Percentiles rank a stretch among this genome's conserved stretches.
Evolutionary conservation across 2,797 vertebrate genomes (phyloP).

Genomic region (Jordanella pulchra): DNA sequence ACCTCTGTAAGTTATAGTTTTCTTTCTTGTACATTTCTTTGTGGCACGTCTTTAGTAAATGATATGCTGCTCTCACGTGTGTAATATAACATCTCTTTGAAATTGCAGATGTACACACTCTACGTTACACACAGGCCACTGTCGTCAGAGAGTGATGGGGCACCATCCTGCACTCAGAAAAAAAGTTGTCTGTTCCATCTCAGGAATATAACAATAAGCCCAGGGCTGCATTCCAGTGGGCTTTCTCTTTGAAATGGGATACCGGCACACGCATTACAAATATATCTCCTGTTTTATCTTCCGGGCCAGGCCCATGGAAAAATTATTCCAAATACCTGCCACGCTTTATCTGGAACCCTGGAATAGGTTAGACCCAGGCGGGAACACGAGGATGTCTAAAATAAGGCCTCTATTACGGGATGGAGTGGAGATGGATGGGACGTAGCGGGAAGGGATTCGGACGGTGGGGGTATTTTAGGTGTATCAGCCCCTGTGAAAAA

Average conservation of each 20-base stretch:
- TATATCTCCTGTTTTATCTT: conserved; percentile 86
- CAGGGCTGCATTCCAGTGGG: conserved; percentile 70
- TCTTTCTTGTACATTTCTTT: conserved; percentile 9
- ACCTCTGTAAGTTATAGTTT: not conserved
- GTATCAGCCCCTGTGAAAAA: conserved; percentile 71
- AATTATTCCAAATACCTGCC: conserved; percentile 85
- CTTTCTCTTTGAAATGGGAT: conserved; percentile 85
- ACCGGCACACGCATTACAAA: conserved; percentile 78
- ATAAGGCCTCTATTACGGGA: conserved; percentile 84
- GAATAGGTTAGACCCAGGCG: conserved; percentile 78
- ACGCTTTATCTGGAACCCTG: conserved; percentile 82
- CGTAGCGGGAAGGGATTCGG: conserved; percentile 69
- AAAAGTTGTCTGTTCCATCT: conserved; percentile 77
- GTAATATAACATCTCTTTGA: conserved; percentile 58
- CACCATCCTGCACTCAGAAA: conserved; percentile 73
- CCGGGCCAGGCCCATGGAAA: conserved; percentile 80
- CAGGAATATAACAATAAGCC: conserved; percentile 82
- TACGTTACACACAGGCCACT: conserved; percentile 53
- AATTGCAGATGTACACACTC: conserved; percentile 31
- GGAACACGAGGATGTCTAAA: conserved; percentile 83
- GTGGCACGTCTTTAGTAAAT: conserved; percentile 52
- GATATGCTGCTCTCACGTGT: conserved; percentile 60
- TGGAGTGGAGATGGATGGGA: conserved; percentile 76
- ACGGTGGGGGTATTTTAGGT: conserved; percentile 77
- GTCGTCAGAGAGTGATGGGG: conserved; percentile 75